These are phyloP conservation scores for Geococcyx californianus DNA, from an alignment of 2,113 vertebrate genomes.

Conservation along the genomic window DNA sequence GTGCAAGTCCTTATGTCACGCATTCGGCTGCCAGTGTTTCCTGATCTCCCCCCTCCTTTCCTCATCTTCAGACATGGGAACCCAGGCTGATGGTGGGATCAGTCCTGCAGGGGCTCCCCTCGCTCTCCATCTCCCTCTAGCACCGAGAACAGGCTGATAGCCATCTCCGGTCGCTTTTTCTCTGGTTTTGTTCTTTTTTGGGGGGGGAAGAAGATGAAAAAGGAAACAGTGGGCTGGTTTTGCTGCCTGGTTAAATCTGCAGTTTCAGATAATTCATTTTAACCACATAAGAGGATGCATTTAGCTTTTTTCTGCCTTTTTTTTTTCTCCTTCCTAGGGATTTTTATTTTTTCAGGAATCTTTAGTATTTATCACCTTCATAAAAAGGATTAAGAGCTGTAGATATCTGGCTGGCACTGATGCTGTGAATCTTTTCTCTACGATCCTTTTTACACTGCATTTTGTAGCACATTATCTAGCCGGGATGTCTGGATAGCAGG, in stretches of 20 bases:
- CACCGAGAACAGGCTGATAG: neutral
- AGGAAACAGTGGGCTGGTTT: neutral
- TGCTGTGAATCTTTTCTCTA: neutral
- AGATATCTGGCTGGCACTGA: neutral
- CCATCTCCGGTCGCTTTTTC: neutral
- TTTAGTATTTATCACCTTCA: neutral
- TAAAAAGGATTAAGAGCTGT: slow-evolving; percentile 35
- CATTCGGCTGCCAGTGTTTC: neutral
- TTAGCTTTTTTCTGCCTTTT: neutral
- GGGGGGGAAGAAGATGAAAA: neutral
- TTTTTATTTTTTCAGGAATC: neutral
- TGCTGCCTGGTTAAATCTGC: neutral
- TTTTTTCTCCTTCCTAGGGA: neutral
- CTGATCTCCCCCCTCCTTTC: neutral
- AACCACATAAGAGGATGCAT: neutral
- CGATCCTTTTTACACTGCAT: neutral
- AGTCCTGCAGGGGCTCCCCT: neutral
- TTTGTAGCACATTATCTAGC: neutral
- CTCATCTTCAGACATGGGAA: neutral
- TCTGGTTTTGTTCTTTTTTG: neutral
- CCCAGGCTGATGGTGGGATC: neutral
- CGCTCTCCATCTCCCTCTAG: slow-evolving; percentile 14
- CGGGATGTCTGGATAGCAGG: neutral
- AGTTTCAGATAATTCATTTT: neutral
- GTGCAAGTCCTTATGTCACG: neutral